A percentile compares a stretch with the other conserved stretches of the same genome.
Conservation (phyloP, 2,797 vertebrate species). For the Pteronotus mesoamericanus region DNA sequence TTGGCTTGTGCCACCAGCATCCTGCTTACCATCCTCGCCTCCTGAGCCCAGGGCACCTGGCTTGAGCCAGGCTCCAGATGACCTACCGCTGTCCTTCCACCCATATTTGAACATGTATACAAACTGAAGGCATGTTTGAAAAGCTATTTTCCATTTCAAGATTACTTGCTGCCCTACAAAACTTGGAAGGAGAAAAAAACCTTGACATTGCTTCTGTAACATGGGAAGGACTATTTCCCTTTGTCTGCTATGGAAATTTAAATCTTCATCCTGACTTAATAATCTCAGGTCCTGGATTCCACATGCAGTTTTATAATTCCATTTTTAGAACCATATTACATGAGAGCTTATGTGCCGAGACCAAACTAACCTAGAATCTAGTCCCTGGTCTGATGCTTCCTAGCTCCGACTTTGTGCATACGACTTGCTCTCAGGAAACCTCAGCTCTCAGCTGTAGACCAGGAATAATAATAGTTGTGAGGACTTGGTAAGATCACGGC, state of each 20-base stretch:
- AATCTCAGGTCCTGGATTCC: not conserved
- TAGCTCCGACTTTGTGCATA: not conserved
- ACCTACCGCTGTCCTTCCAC: not conserved
- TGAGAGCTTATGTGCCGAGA: not conserved
- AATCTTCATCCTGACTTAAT: not conserved
- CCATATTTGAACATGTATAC: not conserved
- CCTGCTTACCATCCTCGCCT: not conserved
- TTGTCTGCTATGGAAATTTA: not conserved
- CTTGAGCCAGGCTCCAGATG: not conserved
- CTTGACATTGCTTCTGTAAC: not conserved
- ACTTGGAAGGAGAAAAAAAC: not conserved
- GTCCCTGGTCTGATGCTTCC: not conserved
- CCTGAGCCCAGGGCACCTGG: not conserved
- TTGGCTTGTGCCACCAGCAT: not conserved
- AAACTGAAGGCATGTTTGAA: not conserved
- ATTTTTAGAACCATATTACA: not conserved
- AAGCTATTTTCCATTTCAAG: not conserved
- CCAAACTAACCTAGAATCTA: not conserved
- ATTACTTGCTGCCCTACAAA: not conserved
- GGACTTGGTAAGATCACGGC: not conserved
- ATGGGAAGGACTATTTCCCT: not conserved
- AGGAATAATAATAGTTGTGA: not conserved
- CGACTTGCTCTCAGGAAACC: not conserved
- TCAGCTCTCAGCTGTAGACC: not conserved
- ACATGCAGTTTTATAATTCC: not conserved